These are phyloP conservation scores for Aplodontia rufa DNA, from an alignment of 2,113 vertebrate genomes.

Conservation along the genomic window DNA sequence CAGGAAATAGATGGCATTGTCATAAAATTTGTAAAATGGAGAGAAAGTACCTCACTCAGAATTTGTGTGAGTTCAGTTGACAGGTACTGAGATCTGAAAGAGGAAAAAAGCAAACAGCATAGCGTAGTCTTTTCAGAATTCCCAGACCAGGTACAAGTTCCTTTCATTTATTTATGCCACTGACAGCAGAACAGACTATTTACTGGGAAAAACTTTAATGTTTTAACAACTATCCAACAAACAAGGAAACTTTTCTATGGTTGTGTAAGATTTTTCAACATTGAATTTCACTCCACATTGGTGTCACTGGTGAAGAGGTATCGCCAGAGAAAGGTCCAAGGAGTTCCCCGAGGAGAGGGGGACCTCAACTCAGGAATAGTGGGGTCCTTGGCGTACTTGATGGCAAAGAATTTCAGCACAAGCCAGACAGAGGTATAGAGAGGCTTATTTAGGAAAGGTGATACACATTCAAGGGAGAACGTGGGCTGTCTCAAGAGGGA, in stretches of 20 bases:
- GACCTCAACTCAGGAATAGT: no score
- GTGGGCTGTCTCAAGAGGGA: no score
- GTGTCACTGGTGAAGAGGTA: no score
- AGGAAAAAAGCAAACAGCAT: not conserved
- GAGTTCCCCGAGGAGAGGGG: no score
- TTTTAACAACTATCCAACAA: conserved; percentile 56
- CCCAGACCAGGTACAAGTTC: not conserved
- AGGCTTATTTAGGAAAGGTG: no score
- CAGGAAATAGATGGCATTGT: conserved; percentile 63
- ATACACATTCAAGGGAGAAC: no score
- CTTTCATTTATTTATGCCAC: conserved; percentile 40
- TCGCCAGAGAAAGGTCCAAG: no score
- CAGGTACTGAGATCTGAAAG: conserved; percentile 52
- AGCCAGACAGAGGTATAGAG: no score
- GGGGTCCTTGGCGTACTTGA: no score
- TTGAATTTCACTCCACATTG: conserved; percentile 3
- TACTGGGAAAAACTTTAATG: not conserved
- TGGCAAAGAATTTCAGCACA: no score
- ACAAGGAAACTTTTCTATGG: conserved; percentile 53
- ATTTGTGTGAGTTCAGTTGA: conserved; percentile 65
- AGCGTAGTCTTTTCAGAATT: conserved; percentile 1
- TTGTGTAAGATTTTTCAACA: conserved; percentile 17
- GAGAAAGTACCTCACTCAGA: conserved; percentile 55
- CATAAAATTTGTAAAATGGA: conserved; percentile 70
- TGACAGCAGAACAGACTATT: conserved; percentile 53